Percentiles rank a stretch among this genome's conserved stretches.
Conservation (phyloP, 2,888 invertebrate species). For the Suillia variegata region DNA sequence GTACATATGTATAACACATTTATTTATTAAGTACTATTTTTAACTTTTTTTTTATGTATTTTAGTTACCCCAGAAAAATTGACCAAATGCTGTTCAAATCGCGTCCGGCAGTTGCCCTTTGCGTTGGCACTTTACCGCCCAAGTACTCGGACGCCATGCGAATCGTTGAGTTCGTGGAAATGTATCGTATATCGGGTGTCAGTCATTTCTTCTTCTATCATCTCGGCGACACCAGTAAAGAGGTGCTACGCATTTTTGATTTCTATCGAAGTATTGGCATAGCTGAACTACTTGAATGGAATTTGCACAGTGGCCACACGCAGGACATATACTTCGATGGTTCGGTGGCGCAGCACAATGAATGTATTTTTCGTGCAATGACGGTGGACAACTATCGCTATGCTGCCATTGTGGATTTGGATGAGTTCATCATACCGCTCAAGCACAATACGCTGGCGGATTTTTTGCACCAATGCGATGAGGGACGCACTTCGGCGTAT, state of each 20-base stretch:
- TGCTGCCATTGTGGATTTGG: constrained; percentile 82
- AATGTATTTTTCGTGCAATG: constrained; percentile 89
- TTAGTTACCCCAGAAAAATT: constrained; percentile 52
- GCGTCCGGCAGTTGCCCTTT: constrained; percentile 53
- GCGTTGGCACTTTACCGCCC: constrained; percentile 61
- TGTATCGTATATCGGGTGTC: constrained; percentile 61
- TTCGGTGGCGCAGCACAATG: constrained; percentile 87
- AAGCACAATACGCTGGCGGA: constrained; percentile 73
- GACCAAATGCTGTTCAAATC: constrained; percentile 43
- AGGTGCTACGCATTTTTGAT: constrained; percentile 55
- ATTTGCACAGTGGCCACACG: constrained; percentile 46
- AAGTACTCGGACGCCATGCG: constrained; percentile 59
- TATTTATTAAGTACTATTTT: constrained; percentile 20
- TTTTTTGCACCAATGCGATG: constrained; percentile 48
- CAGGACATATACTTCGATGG: constrained; percentile 68
- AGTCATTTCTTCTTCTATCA: constrained; percentile 63
- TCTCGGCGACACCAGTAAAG: constrained; percentile 51
- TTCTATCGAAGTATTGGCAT: constrained; percentile 51
- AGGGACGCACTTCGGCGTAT: constrained; percentile 57
- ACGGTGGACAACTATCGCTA: constrained; percentile 72
- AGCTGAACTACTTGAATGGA: constrained; percentile 61
- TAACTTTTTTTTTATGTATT: too few relatives aligned
- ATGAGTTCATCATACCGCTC: constrained; percentile 83
- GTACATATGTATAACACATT: constrained; percentile 19
- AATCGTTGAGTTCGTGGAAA: constrained; percentile 63